These are phyloP conservation scores for Exocentrus adspersus DNA, from an alignment of 2,888 invertebrate species.

Conservation along the genomic window DNA sequence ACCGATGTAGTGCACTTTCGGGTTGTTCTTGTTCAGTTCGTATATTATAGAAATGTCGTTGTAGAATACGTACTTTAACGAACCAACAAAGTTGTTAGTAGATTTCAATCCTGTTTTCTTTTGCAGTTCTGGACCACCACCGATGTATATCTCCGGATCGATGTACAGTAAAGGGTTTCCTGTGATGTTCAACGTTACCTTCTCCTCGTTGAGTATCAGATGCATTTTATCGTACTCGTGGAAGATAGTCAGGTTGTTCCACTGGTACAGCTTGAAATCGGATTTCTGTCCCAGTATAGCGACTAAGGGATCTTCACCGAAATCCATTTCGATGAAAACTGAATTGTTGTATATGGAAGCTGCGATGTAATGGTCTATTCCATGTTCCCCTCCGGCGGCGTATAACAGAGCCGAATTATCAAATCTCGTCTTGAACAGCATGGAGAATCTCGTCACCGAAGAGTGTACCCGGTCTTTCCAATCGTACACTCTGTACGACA, in stretches of 20 bases:
- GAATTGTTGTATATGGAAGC: slow-evolving; percentile 85
- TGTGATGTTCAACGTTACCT: slow-evolving; percentile 75
- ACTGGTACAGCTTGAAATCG: slow-evolving; percentile 73
- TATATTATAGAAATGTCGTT: slow-evolving; percentile 93
- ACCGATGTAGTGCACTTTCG: slow-evolving; percentile 71
- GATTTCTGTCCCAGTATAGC: slow-evolving; percentile 74
- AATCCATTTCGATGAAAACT: slow-evolving; percentile 86
- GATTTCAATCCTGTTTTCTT: slow-evolving; percentile 77
- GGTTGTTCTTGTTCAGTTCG: slow-evolving; percentile 84
- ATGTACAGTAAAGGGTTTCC: slow-evolving; percentile 83
- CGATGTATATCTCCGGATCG: slow-evolving; percentile 94
- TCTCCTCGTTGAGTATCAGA: slow-evolving; percentile 80
- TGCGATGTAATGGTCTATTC: slow-evolving; percentile 90
- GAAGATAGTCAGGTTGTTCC: slow-evolving; percentile 91
- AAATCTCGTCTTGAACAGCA: slow-evolving; percentile 91
- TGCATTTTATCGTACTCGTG: slow-evolving; percentile 79
- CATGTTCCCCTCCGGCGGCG: slow-evolving; percentile 90
- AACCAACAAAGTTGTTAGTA: slow-evolving; percentile 74
- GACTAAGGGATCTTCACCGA: slow-evolving; percentile 82
- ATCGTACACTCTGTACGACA: slow-evolving; percentile 91
- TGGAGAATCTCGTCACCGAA: slow-evolving; percentile 84
- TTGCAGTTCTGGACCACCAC: slow-evolving; percentile 77
- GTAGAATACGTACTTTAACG: slow-evolving; percentile 91
- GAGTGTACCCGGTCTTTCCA: slow-evolving; percentile 93
- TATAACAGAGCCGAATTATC: slow-evolving; percentile 93